A percentile compares a stretch with the other conserved stretches of the same genome.
Evolutionary conservation across 2,113 vertebrate genomes (phyloP).

Genomic region (Danionella cerebrum): DNA sequence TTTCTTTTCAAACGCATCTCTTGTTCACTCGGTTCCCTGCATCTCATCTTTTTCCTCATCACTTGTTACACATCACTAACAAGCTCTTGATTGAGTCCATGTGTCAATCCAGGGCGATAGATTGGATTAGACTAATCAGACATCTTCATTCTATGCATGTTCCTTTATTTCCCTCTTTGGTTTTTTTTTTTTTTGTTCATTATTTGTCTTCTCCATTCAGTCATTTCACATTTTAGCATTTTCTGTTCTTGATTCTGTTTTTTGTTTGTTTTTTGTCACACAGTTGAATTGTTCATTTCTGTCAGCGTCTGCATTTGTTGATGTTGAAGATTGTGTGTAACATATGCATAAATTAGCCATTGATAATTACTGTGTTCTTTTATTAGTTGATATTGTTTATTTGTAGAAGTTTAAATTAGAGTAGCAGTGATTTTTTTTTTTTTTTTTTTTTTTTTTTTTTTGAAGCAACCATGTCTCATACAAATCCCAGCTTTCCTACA

Average conservation of each 20-base stretch:
- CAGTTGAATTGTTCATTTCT: too few species aligned
- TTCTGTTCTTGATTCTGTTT: too few species aligned
- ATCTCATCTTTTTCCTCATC: constrained; percentile 1
- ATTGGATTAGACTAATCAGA: background rate
- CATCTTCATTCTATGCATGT: background rate
- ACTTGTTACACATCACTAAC: constrained; percentile 15
- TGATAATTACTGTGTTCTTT: too few species aligned
- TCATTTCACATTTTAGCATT: background rate
- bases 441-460: too few species aligned
- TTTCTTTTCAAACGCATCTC: constrained; percentile 54
- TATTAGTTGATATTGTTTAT: too few species aligned
- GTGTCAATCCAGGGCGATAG: background rate
- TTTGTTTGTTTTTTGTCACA: constrained; percentile 1
- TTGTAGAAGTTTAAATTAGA: too few species aligned
- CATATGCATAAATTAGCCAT: too few species aligned
- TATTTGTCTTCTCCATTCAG: background rate
- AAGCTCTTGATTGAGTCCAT: background rate
- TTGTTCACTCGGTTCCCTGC: constrained; percentile 26
- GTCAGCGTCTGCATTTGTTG: too few species aligned
- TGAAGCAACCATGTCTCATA: too few species aligned
- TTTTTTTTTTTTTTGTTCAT: background rate
- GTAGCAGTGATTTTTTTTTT: too few species aligned
- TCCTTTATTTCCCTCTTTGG: background rate
- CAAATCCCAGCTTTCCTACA: too few species aligned
- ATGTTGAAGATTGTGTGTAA: too few species aligned